Conservation (phyloP, 2,888 invertebrate genomes). For the Agonopterix alstromeriana region DNA sequence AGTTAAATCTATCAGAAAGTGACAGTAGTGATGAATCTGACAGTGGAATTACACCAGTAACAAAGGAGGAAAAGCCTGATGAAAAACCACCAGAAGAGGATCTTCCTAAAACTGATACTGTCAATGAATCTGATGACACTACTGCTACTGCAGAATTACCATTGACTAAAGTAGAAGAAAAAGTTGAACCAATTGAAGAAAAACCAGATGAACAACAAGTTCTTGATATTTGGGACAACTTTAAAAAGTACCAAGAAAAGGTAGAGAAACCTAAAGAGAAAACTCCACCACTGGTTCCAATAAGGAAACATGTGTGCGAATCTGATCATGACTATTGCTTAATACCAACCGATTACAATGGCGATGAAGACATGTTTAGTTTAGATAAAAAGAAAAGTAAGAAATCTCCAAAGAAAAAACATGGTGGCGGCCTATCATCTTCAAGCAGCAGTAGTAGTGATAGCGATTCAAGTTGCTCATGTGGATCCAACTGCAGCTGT, state of each 20-base stretch:
- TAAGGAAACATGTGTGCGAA: slow-evolving; percentile 75
- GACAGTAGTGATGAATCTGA: slow-evolving; percentile 85
- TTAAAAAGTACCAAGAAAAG: slow-evolving; percentile 84
- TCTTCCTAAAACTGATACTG: slow-evolving; percentile 16
- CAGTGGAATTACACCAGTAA: slow-evolving; percentile 29
- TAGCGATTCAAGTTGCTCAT: slow-evolving; percentile 86
- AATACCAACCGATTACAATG: slow-evolving; percentile 63
- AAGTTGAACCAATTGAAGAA: slow-evolving; percentile 50
- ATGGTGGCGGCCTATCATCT: slow-evolving; percentile 67
- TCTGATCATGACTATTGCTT: slow-evolving; percentile 88
- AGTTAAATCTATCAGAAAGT: slow-evolving; percentile 89
- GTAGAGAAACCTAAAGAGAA: slow-evolving; percentile 76
- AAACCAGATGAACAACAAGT: slow-evolving; percentile 78
- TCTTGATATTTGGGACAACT: slow-evolving; percentile 86
- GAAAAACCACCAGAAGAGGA: slow-evolving; percentile 27
- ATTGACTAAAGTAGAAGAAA: slow-evolving; percentile 30
- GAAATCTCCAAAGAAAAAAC: slow-evolving; percentile 59
- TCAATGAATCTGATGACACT: slow-evolving; percentile 3
- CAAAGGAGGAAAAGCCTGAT: slow-evolving; percentile 30
- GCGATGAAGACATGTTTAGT: slow-evolving; percentile 57
- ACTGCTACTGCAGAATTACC: slow-evolving; percentile 12
- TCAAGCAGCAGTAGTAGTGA: slow-evolving; percentile 87
- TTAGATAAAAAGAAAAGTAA: slow-evolving; percentile 66
- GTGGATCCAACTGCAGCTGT: slow-evolving; percentile 90
- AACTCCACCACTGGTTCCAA: slow-evolving; percentile 63